Evolutionary conservation across 53 echinoderm and acorn worm species (phyloP).

Genomic region (Arbacia lixula): DNA sequence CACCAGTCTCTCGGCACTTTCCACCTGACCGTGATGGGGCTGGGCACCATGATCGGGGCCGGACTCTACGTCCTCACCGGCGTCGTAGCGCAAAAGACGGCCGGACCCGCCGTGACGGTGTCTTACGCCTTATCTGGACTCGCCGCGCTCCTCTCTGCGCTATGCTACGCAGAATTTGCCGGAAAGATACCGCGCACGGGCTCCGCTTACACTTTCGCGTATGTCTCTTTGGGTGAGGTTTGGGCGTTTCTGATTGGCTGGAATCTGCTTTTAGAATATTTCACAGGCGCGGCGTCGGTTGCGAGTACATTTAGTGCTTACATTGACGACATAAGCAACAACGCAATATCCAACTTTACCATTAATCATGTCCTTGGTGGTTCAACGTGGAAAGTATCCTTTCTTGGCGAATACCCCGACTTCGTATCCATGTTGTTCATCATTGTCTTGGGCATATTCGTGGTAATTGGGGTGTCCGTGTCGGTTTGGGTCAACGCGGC

Average conservation of each 20-base stretch:
- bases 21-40: constrained; percentile 70
- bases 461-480: constrained; percentile 57
- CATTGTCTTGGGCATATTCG: constrained; percentile 39
- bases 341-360: constrained; percentile 69
- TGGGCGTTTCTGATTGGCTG: constrained; percentile 89
- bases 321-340: constrained; percentile 62
- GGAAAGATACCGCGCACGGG: constrained; percentile 74
- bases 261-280: constrained; percentile 78
- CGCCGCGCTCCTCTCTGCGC: constrained; percentile 67
- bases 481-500: constrained; percentile 51
- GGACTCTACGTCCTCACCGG: constrained; percentile 84
- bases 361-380: constrained; percentile 66
- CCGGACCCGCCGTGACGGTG: constrained; percentile 77
- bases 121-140: constrained; percentile 75
- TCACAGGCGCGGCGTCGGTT: constrained; percentile 62
- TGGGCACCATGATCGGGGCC: constrained; percentile 78
- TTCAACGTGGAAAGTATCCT: constrained; percentile 13
- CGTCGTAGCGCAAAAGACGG: constrained; percentile 71
- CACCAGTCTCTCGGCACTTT: constrained; percentile 69
- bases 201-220: constrained; percentile 81
- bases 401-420: constrained; percentile 70
- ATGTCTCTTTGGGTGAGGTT: constrained; percentile 71
- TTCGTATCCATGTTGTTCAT: constrained; percentile 33
- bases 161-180: constrained; percentile 82
- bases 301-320: constrained; percentile 71